A percentile compares a stretch with the other conserved stretches of the same genome.
phyloP scores from a whole-genome alignment of 64 coral and sea anemone species.

The Pachyseris speciosa region DNA sequence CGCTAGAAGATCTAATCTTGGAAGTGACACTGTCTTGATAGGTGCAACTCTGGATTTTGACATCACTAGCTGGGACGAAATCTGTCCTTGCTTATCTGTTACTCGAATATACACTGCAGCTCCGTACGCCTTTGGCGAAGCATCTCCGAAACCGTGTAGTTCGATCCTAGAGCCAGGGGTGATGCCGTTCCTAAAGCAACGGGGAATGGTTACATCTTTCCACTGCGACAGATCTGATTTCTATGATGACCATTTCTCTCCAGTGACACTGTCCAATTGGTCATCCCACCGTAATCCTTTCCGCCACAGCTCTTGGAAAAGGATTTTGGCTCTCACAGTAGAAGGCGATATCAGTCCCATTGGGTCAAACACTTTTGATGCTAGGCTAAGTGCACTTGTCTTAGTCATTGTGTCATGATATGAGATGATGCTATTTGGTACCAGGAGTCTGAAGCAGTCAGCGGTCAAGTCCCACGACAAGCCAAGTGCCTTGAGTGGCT shows the following conservation, averaged over 20 bases:
- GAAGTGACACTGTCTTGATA: slow-evolving; percentile 36
- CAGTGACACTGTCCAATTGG: too few species aligned
- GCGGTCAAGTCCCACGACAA: slow-evolving; percentile 22
- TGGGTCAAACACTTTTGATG: slow-evolving; percentile 10
- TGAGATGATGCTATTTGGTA: background rate
- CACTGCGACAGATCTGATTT: background rate
- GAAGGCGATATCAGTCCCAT: too few species aligned
- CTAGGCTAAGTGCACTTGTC: background rate
- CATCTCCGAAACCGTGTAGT: slow-evolving; percentile 41
- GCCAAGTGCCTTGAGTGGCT: slow-evolving; percentile 39
- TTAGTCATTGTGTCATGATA: slow-evolving; percentile 3
- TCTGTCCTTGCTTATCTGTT: background rate
- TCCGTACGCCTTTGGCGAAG: slow-evolving; percentile 35
- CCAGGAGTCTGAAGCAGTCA: slow-evolving; percentile 1
- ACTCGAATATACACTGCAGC: slow-evolving; percentile 22
- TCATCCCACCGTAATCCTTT: slow-evolving; percentile 17
- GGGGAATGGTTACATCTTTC: background rate
- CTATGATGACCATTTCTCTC: slow-evolving; percentile 2
- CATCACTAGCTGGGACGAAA: slow-evolving; percentile 2
- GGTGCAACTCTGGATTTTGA: slow-evolving; percentile 45
- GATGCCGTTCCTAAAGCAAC: background rate
- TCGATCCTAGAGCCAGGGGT: background rate
- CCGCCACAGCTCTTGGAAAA: slow-evolving; percentile 53
- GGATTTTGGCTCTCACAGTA: slow-evolving; percentile 36
- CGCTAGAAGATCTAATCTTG: slow-evolving; percentile 41